phyloP scores from a whole-genome alignment of 2,113 vertebrate genomes.

The Tauraco erythrolophus region DNA sequence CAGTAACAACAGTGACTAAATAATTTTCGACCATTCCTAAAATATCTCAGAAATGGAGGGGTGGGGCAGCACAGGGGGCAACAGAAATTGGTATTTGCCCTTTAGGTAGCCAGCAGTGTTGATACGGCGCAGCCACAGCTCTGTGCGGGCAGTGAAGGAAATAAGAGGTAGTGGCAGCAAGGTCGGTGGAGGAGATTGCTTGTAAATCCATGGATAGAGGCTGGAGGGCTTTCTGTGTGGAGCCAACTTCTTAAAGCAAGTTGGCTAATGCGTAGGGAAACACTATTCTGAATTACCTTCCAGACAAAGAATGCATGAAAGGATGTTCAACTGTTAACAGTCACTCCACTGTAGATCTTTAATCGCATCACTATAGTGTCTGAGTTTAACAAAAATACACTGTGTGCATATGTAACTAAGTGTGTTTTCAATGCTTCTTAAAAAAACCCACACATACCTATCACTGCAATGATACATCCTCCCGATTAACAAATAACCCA shows the following conservation, averaged over 20 bases:
- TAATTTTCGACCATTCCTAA: not conserved
- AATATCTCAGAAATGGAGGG: not conserved
- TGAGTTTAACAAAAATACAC: not conserved
- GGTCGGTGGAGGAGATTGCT: not conserved
- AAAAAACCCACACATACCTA: not conserved
- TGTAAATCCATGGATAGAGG: rapidly evolving
- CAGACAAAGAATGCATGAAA: not conserved
- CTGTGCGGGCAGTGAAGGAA: not conserved
- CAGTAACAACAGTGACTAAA: rapidly evolving
- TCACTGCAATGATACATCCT: not conserved
- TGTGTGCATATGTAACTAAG: not conserved
- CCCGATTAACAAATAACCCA: not conserved
- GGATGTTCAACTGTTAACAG: not conserved
- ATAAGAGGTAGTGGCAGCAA: not conserved
- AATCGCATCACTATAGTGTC: rapidly evolving
- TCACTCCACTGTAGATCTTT: rapidly evolving
- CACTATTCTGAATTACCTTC: not conserved
- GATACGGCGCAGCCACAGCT: rapidly evolving
- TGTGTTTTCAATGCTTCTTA: not conserved
- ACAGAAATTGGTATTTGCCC: not conserved
- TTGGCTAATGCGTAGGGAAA: rapidly evolving
- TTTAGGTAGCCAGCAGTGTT: not conserved
- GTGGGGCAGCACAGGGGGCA: not conserved
- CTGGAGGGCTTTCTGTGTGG: not conserved
- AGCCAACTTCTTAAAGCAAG: not conserved